Evolutionary conservation across 1,140 invertebrate species (phyloP).

Genomic region (Bilobella aurantiaca): DNA sequence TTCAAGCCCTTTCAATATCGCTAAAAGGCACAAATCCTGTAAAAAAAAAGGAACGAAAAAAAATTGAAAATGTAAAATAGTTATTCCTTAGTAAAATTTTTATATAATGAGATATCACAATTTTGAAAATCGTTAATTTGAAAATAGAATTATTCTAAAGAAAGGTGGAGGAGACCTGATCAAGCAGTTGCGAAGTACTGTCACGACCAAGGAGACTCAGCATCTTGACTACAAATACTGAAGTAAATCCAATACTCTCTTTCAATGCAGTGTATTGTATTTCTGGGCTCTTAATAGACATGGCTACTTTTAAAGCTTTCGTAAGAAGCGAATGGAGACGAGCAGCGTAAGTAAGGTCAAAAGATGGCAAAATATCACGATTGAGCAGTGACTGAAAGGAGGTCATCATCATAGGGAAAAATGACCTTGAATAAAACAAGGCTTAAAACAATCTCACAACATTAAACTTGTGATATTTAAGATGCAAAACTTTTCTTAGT

Average conservation of each 20-base stretch:
- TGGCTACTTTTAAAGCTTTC: not conserved
- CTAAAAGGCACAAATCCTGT: not conserved
- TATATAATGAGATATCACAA: no score
- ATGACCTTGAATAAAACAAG: conserved; percentile 4
- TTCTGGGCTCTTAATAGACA: conserved; percentile 6
- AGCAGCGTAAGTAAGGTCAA: conserved; percentile 14
- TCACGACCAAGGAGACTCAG: not conserved
- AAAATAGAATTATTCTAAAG: no score
- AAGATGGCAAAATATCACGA: not conserved
- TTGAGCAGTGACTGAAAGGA: conserved; percentile 10
- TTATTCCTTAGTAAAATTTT: no score
- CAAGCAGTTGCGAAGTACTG: not conserved
- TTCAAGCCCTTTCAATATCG: not conserved
- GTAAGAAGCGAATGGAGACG: conserved; percentile 16
- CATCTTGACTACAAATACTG: conserved; percentile 4
- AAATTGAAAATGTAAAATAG: not conserved
- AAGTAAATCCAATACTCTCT: conserved; percentile 8
- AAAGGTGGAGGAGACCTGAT: no score
- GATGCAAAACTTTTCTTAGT: no score
- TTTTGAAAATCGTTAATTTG: no score
- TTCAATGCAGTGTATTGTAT: conserved; percentile 21
- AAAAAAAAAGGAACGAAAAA: not conserved
- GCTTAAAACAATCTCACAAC: not conserved
- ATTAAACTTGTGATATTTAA: not conserved
- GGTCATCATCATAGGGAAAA: conserved; percentile 24